These are phyloP conservation scores for Ptychochromis oligacanthus DNA, from an alignment of 2,113 vertebrate genomes.

Conservation along the genomic window DNA sequence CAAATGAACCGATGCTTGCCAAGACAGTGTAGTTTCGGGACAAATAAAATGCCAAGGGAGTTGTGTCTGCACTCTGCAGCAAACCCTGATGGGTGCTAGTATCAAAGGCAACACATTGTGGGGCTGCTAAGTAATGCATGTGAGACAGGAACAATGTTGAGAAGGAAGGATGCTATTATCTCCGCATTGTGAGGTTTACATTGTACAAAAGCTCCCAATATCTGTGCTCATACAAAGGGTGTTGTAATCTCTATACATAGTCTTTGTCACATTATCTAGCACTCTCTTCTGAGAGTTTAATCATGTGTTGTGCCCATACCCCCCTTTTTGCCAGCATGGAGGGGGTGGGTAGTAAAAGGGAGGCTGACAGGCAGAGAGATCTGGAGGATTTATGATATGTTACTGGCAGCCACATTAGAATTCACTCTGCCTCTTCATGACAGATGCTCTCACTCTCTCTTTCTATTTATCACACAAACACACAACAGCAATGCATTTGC, in stretches of 20 bases:
- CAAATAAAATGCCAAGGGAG: conserved; percentile 43
- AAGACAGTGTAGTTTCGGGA: conserved; percentile 47
- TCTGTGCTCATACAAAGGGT: background rate
- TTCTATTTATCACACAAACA: conserved; percentile 54
- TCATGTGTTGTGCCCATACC: conserved; percentile 10
- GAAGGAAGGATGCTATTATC: conserved; percentile 38
- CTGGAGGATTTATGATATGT: conserved; percentile 71
- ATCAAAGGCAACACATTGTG: conserved; percentile 35
- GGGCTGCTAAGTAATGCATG: conserved; percentile 32
- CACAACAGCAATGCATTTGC: conserved; percentile 26
- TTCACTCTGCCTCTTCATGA: conserved; percentile 51
- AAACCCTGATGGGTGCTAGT: conserved; percentile 34
- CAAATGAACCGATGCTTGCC: conserved; percentile 12
- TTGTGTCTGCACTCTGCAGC: conserved; percentile 54
- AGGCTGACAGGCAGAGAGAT: conserved; percentile 11
- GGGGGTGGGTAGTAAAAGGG: conserved; percentile 13
- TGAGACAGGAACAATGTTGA: conserved; percentile 28
- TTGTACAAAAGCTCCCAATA: conserved; percentile 8
- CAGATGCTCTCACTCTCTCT: conserved; percentile 48
- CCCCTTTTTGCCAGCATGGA: conserved; percentile 10
- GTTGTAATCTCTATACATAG: conserved; percentile 42
- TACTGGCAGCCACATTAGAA: conserved; percentile 61
- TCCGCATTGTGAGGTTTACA: conserved; percentile 5
- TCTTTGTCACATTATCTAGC: conserved; percentile 41
- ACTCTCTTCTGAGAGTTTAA: conserved; percentile 35